phyloP scores from a whole-genome alignment of 2,113 vertebrate genomes.

The Microcebus jonahi region DNA sequence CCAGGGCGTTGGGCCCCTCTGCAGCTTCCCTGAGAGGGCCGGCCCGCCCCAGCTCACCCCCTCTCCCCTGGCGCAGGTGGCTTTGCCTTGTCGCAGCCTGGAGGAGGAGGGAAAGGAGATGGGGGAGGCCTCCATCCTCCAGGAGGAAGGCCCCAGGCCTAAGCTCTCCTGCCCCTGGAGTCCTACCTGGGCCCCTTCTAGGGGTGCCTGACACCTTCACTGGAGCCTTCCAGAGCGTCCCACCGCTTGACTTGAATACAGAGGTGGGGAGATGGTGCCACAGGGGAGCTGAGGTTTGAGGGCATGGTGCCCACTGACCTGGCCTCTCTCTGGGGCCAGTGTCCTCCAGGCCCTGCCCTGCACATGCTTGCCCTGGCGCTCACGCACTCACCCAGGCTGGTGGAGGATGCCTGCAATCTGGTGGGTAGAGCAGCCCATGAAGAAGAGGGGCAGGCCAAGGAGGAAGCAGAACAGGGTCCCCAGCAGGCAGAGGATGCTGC shows the following conservation, averaged over 20 bases:
- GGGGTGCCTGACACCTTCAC: neutral
- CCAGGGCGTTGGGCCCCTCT: neutral
- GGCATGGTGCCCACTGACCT: neutral
- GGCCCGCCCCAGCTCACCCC: fast-evolving
- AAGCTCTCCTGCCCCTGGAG: neutral
- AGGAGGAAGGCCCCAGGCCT: neutral
- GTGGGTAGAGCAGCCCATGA: conserved; percentile 93
- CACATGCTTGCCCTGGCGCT: fast-evolving
- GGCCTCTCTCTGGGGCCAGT: neutral
- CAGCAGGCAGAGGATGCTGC: conserved; percentile 85
- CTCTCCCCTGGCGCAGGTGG: too few relatives aligned
- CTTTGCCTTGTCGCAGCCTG: neutral
- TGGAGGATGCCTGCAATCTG: conserved; percentile 78
- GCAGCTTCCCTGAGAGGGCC: neutral
- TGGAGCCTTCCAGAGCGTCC: neutral
- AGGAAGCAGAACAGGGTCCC: conserved; percentile 85
- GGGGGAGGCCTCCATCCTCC: neutral
- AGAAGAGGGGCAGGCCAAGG: conserved; percentile 87
- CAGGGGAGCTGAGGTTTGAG: neutral
- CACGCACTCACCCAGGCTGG: conserved; percentile 69
- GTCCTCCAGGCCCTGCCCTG: neutral
- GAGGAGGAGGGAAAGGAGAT: too few relatives aligned
- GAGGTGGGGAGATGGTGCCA: neutral
- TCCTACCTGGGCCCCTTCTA: neutral
- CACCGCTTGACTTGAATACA: neutral